Base-by-base conservation (phyloP, 2,888 invertebrate species). In the Pachymerium ferrugineum region DNA sequence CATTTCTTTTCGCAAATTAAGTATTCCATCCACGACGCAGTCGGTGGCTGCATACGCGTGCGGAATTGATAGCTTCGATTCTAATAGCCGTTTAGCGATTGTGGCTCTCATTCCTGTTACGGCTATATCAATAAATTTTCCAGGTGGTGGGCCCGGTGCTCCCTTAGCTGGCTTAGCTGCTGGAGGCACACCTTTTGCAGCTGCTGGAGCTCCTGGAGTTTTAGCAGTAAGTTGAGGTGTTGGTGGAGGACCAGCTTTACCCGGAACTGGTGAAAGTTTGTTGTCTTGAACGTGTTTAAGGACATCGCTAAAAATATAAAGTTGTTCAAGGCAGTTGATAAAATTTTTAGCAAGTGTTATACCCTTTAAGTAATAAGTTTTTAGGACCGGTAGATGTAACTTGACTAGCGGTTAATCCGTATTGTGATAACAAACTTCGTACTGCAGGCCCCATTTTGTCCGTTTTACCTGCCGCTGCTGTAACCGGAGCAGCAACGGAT, bases 21-120 rank as follows among this genome's bases (percentile, higher is more conserved):
- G 79, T 14, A 89, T 79, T 54, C 84, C 83, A 77, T 85, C 85
- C 47, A 88, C 83, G 73, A 83, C 81, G 74, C 87, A 86, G 69
- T 86, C 85, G 31, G 86, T 83, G n/a, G 83, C 84, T n/a, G 85
- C 84, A 79, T 89, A 89, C 1, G 87, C 84, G 81, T 89, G 89
- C n/a, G 89, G 88, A 77, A 89, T 87, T 47, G 8, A 16, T 69
- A 82, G 81, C 80, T 84, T 85, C 14, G 84, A 83, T 74, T 82
- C 79, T 12, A 83, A 81, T 14, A 85, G 78, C 54, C 84, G 77
- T 76, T 82, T 83, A 14, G 84, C 84, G 74, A 85, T 84, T 12
- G 80, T 80, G 74, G 79, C 79, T 73, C 84, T 80, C 81, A 84
- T 84, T 73, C 78, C 81, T n/a, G 81, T 79, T 30, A 83, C 78